Evolutionary conservation across 2,888 invertebrate genomes (phyloP).

Genomic region (Nasonia oneida): DNA sequence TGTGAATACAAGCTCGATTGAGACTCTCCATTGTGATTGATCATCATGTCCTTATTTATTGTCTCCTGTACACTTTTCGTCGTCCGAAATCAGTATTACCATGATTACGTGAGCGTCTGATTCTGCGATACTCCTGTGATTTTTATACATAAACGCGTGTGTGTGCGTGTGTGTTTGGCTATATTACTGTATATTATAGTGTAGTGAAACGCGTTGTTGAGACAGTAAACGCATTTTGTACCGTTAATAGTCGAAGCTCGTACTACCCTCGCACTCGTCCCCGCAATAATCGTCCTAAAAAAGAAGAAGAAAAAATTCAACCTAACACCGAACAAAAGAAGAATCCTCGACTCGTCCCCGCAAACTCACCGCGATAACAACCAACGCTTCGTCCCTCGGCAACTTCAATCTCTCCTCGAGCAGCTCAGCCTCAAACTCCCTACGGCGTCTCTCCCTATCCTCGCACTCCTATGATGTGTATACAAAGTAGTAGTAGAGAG

Average conservation of each 20-base stretch:
- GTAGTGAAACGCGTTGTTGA: background rate
- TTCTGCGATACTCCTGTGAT: slow-evolving; percentile 5
- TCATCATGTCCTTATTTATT: background rate
- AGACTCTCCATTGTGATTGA: slow-evolving; percentile 8
- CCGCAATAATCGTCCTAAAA: background rate
- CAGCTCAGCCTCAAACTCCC: slow-evolving; percentile 63
- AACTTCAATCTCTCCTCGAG: slow-evolving; percentile 54
- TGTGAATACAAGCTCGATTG: slow-evolving; percentile 63
- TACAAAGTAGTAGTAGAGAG: slow-evolving; percentile 58
- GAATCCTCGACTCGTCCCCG: background rate
- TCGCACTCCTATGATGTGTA: slow-evolving; percentile 61
- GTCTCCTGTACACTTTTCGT: background rate
- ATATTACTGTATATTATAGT: no score
- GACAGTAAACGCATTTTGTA: background rate
- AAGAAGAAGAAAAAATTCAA: background rate
- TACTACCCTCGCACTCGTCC: background rate
- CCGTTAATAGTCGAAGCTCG: background rate
- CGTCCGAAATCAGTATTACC: slow-evolving; percentile 19
- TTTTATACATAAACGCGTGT: background rate
- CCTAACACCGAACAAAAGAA: background rate
- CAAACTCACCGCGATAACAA: slow-evolving; percentile 3
- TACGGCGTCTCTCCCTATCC: slow-evolving; percentile 55
- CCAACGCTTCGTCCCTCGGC: background rate
- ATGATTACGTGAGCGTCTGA: background rate
- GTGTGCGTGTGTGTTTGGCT: background rate